These are phyloP conservation scores for Panthera tigris DNA, from an alignment of 2,113 vertebrate genomes.

Conservation along the genomic window DNA sequence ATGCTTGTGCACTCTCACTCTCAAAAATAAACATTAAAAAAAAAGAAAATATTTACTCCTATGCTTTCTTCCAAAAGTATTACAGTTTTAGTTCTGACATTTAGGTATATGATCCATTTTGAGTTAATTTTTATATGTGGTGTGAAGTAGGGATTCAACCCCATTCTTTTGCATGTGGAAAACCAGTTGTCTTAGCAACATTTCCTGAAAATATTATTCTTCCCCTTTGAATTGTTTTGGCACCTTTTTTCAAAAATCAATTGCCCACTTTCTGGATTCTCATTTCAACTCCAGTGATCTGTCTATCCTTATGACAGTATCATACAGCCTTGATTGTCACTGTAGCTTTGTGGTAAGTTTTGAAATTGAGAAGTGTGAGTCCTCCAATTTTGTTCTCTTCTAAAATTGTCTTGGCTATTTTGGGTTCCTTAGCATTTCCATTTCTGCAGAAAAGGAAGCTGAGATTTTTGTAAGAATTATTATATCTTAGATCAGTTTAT, in stretches of 20 bases:
- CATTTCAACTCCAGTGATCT: not conserved
- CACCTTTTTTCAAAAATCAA: not conserved
- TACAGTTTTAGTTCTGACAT: not conserved
- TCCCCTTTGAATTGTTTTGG: not conserved
- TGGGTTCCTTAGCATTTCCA: not conserved
- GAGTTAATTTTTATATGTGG: not conserved
- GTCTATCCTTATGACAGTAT: not conserved
- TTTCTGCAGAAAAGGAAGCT: not conserved
- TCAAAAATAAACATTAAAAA: no score
- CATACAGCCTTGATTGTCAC: not conserved
- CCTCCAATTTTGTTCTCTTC: not conserved
- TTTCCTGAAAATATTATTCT: not conserved
- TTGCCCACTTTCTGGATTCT: not conserved
- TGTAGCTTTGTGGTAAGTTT: not conserved
- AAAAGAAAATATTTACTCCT: not conserved
- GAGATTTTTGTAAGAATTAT: not conserved
- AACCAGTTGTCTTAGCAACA: not conserved
- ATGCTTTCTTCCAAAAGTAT: not conserved
- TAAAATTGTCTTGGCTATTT: not conserved
- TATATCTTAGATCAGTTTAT: not conserved
- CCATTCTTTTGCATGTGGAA: not conserved
- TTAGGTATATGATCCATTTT: not conserved
- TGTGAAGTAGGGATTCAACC: not conserved
- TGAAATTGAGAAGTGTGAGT: not conserved
- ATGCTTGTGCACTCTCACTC: no score